phyloP scores from a whole-genome alignment of 2,113 vertebrate genomes.

The Atrichornis clamosus region DNA sequence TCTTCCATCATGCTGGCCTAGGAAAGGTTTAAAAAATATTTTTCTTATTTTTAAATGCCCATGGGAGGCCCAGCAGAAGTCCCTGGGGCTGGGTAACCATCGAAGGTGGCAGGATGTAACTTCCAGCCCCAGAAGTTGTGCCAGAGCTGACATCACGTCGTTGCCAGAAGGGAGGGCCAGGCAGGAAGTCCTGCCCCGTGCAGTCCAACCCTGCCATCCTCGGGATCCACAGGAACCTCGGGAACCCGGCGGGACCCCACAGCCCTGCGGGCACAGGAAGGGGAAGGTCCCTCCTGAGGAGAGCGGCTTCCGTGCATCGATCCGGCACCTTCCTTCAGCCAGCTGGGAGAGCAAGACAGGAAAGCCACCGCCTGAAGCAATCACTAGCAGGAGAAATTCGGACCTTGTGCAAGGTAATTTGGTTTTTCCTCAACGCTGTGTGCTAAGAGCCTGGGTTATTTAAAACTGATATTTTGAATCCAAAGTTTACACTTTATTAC shows the following conservation, averaged over 20 bases:
- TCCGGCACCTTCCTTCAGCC: slow-evolving; percentile 29
- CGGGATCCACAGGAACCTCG: not conserved
- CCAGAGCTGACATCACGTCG: not conserved
- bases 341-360: not conserved
- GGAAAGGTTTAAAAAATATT: not conserved
- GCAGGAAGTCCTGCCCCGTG: not conserved
- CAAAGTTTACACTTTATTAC: slow-evolving; percentile 55
- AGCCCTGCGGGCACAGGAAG: not conserved
- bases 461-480: slow-evolving; percentile 6
- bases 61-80: not conserved
- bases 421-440: not conserved
- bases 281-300: not conserved
- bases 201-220: not conserved
- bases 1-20: not conserved
- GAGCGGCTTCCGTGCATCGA: not conserved
- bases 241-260: not conserved
- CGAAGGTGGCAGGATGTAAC: not conserved
- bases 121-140: not conserved
- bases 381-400: not conserved
- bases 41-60: not conserved
- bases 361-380: not conserved
- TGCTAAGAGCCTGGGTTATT: slow-evolving; percentile 29
- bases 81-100: not conserved
- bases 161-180: not conserved
- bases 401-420: not conserved